Percentiles rank a stretch among this genome's conserved stretches.
phyloP scores from a whole-genome alignment of 2,888 invertebrate species.

The Poecilus cupreus region DNA sequence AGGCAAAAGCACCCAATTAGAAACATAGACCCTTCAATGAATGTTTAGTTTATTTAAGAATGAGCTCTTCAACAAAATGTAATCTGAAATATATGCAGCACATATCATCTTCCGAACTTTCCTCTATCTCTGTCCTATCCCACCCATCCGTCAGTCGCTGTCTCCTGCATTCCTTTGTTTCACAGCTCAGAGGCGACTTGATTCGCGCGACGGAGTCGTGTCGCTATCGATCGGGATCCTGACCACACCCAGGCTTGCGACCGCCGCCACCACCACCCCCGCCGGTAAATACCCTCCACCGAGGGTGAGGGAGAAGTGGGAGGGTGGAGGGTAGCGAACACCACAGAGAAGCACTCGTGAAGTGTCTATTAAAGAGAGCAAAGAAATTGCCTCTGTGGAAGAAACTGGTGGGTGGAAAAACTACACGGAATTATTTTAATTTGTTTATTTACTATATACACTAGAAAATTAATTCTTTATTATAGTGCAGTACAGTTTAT shows the following conservation, averaged over 20 bases:
- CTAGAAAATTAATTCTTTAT: no score
- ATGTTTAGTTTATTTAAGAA: no score
- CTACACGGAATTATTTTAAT: no score
- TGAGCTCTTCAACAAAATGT: no score
- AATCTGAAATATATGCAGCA: no score
- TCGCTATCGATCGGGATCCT: constrained; percentile 38
- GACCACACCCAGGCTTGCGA: constrained; percentile 36
- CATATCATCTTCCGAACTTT: neutral
- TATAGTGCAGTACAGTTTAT: no score
- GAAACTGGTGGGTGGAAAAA: no score
- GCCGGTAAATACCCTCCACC: constrained; percentile 30
- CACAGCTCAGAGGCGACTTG: neutral
- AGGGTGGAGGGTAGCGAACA: neutral
- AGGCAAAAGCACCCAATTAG: no score
- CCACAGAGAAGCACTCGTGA: neutral
- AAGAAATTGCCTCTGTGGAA: neutral
- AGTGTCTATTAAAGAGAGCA: neutral
- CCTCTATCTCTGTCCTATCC: neutral
- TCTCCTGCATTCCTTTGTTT: neutral
- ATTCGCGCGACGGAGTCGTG: neutral
- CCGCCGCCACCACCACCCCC: constrained; percentile 17
- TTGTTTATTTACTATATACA: no score
- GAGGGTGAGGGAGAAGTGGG: neutral
- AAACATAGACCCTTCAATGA: no score
- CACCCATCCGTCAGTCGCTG: neutral